Percentiles rank a stretch among this genome's conserved stretches.
phyloP scores from a whole-genome alignment of 2,888 invertebrate species.

The Petrolisthes cinctipes region DNA sequence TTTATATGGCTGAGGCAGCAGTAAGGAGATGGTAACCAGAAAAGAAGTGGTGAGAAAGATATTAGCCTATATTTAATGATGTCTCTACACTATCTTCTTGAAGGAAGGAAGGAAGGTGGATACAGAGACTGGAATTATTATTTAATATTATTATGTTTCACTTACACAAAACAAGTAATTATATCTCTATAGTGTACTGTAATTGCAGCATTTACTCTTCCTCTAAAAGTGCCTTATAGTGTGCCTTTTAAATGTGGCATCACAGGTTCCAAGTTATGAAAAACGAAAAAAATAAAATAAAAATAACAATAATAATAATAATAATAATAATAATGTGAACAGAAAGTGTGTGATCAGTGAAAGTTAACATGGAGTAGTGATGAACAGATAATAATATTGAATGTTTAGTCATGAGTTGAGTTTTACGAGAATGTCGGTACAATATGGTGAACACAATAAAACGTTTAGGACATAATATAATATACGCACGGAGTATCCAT shows the following conservation, averaged over 20 bases:
- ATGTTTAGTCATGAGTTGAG: constrained; percentile 1
- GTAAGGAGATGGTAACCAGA: background rate
- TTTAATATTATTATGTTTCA: background rate
- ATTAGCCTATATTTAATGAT: constrained; percentile 21
- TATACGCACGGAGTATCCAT: constrained; percentile 14
- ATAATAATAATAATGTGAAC: background rate
- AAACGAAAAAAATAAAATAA: background rate
- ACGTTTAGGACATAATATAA: background rate
- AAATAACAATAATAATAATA: background rate
- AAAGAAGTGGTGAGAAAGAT: constrained; percentile 14
- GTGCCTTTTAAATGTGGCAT: constrained; percentile 51
- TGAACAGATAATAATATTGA: too few species aligned
- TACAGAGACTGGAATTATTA: too few species aligned
- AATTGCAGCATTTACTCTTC: constrained; percentile 40
- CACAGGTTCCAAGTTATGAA: constrained; percentile 43
- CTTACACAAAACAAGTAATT: constrained; percentile 1
- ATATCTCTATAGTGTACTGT: constrained; percentile 18
- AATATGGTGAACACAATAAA: background rate
- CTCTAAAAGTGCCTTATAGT: constrained; percentile 55
- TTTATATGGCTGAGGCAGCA: background rate
- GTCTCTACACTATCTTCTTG: constrained; percentile 11
- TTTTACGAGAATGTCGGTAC: constrained; percentile 2
- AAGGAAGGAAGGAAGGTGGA: too few species aligned
- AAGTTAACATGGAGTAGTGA: too few species aligned
- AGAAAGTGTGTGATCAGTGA: too few species aligned